Evolutionary conservation across 92 coral and sea anemone species (phyloP), one percentile per base, ranked within the genome.

Genomic region (Phenganax marumi): DNA sequence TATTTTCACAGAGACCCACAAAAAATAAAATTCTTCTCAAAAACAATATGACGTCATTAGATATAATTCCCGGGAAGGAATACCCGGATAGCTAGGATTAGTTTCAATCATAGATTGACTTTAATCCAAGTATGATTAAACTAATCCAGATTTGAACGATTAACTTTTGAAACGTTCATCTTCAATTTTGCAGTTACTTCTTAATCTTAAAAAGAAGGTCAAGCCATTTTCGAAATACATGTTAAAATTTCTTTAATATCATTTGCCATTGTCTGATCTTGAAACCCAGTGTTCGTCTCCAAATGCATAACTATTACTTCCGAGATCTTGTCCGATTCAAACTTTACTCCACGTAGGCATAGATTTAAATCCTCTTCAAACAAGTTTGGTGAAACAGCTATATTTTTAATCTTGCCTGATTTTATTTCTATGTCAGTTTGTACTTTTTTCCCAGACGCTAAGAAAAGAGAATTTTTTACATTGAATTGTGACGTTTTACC

Each of bases 401-500:
- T 13, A 16, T 49, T 50, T 7, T 53, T 64, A 0, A 71, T 54
- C 46, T 13, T 12, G 3, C 76, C 75, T 49, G 68, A 62, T 9
- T 13, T 22, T 7, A 77, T 55, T 17, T 58, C 25, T 24, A 73
- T 14, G n/a, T 1, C 21, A 17, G 22, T 53, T 84, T 91, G 79
- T 57, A 91, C 97, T 63, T 85, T 80, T 19, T 81, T 64, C 12
- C 88, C 93, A 64, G 85, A 77, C 23, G 93, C 85, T 48, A 90
- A 65, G 6, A 68, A 85, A 17, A 91, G 82, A 33, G 86, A 85
- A 50, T 89, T 90, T 4, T 89, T 89, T 10, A 86, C 87, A 24
- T 63, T 52, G 77, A 92, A 95, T 57, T 85, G 89, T 69, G 98
- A 91, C 58, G 98, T 95, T 84, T 91, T 93, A 6, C 98, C 98